Evolutionary conservation across 2,888 invertebrate genomes (phyloP).

Genomic region (Ichneumoninae sp.): DNA sequence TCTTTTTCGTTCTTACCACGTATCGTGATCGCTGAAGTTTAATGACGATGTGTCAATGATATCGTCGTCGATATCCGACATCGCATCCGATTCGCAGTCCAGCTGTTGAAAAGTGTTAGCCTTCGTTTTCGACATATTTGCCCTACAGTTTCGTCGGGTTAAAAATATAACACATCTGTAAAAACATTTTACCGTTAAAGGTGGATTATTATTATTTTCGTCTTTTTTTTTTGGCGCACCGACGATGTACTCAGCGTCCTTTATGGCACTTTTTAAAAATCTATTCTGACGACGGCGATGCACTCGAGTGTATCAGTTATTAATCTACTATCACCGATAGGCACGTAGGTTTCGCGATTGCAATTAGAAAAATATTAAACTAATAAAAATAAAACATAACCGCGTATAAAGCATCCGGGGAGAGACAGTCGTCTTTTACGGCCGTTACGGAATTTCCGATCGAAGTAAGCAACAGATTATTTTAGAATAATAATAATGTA

Average conservation of each 20-base stretch:
- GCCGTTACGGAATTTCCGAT: slow-evolving; percentile 57
- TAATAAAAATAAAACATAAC: slow-evolving; percentile 46
- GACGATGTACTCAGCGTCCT: slow-evolving; percentile 7
- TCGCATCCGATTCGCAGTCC: slow-evolving; percentile 39
- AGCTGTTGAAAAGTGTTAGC: slow-evolving; percentile 45
- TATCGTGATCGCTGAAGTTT: slow-evolving; percentile 72
- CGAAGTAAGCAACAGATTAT: slow-evolving; percentile 55
- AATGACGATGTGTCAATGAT: slow-evolving; percentile 74
- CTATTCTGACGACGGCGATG: not conserved
- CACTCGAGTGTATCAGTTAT: slow-evolving; percentile 2
- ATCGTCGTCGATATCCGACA: slow-evolving; percentile 68
- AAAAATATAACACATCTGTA: slow-evolving; percentile 61
- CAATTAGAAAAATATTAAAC: slow-evolving; percentile 12
- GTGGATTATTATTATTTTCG: not conserved
- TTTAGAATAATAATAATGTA: slow-evolving; percentile 16
- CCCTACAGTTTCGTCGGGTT: slow-evolving; percentile 32
- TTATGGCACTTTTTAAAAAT: not conserved
- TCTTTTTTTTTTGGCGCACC: slow-evolving; percentile 23
- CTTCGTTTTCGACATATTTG: slow-evolving; percentile 55
- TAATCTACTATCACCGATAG: not conserved
- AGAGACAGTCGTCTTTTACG: not conserved
- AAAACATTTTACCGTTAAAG: slow-evolving; percentile 59
- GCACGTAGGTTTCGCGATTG: not conserved
- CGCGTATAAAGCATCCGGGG: slow-evolving; percentile 22
- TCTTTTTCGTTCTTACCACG: slow-evolving; percentile 69